These are phyloP conservation scores for Sula dactylatra DNA, from an alignment of 2,113 vertebrate genomes.

Conservation along the genomic window DNA sequence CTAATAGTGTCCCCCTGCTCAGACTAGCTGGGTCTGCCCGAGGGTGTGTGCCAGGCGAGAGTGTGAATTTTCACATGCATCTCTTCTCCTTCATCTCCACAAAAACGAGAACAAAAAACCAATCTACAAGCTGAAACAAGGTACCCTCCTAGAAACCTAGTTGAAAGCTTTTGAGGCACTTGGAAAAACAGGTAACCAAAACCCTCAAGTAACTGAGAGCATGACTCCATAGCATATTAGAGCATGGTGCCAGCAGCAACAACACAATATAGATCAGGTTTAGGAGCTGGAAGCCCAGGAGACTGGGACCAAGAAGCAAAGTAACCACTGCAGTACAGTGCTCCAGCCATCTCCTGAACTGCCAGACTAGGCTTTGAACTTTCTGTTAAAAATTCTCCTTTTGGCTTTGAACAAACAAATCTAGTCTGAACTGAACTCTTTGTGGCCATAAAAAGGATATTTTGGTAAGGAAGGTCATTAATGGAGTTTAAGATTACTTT, in stretches of 20 bases:
- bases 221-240: too few species aligned
- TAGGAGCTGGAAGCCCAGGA: not conserved
- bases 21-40: not conserved
- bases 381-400: not conserved
- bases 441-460: not conserved
- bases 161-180: not conserved
- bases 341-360: not conserved
- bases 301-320: accelerated
- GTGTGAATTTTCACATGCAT: not conserved
- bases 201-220: not conserved
- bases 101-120: not conserved
- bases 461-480: not conserved
- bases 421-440: not conserved
- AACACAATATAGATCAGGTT: not conserved
- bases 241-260: not conserved
- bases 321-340: accelerated
- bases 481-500: not conserved
- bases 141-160: not conserved
- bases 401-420: not conserved
- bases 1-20: not conserved
- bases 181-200: not conserved
- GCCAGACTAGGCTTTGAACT: not conserved
- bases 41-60: not conserved
- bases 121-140: not conserved
- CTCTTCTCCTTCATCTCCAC: not conserved